Percentiles rank a stretch among this genome's conserved stretches.
Conservation (phyloP, 2,797 vertebrate species). For the Xerus rutilus region DNA sequence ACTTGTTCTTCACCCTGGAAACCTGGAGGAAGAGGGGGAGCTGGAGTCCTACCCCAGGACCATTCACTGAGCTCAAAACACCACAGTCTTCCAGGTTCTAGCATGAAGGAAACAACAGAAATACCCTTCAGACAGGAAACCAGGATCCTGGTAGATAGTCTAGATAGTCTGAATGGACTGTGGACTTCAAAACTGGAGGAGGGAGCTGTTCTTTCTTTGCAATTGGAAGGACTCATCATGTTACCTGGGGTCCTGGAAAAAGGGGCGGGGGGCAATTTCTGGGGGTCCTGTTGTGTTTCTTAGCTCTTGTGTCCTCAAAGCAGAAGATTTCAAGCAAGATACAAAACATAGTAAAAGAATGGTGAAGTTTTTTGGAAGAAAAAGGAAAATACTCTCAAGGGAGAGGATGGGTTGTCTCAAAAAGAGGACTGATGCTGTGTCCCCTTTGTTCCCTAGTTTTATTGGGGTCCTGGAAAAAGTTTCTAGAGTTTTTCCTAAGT, state of each 20-base stretch:
- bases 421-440: too few relatives aligned
- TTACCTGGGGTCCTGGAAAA: too few relatives aligned
- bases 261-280: fast-evolving
- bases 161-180: neutral
- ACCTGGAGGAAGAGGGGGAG: neutral
- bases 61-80: neutral
- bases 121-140: neutral
- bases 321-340: too few relatives aligned
- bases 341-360: too few relatives aligned
- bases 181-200: neutral
- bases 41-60: neutral
- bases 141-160: neutral
- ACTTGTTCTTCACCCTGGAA: neutral
- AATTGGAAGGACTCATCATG: neutral
- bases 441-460: too few relatives aligned
- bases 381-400: too few relatives aligned
- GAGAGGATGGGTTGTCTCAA: too few relatives aligned
- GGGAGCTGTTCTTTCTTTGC: neutral
- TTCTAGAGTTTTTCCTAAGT: too few relatives aligned
- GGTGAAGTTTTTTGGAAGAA: too few relatives aligned
- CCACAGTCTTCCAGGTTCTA: neutral
- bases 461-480: too few relatives aligned
- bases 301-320: too few relatives aligned
- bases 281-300: too few relatives aligned
- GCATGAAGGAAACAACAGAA: constrained; percentile 24